Evolutionary conservation across 2,113 vertebrate species (phyloP), one percentile per base, ranked within the genome.

Genomic region (Mesocricetus auratus): DNA sequence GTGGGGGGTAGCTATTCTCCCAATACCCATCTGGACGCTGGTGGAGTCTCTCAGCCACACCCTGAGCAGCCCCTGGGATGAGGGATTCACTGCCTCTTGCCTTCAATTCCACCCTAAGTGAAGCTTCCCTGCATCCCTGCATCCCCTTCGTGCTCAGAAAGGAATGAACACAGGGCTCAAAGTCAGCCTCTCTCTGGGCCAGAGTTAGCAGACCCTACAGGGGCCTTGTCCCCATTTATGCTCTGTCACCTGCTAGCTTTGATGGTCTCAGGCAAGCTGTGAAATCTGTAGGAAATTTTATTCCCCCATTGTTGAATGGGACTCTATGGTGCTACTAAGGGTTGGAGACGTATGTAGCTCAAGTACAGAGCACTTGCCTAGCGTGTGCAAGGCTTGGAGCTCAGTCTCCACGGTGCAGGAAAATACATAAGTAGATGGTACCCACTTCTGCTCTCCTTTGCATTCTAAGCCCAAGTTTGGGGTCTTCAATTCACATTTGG

Each of bases 51-150:
- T n/a, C 29, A 75, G 81, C 12, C 16, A 4, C 31, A 5, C 1
- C 26, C 6, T 64, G 85, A 39, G 36, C 21, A 75, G 7, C 75
- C 50, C n/a, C 11, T n/a, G 47, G 31, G 77, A 26, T 0, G 0
- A 77, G 16, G 36, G 56, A 24, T 69, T 83, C 56, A 29, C 73
- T 36, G 4, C 13, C 39, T 86, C 6, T n/a, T 86, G 47, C 66
- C 36, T 12, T 69, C 53, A 5, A 3, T 10, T 75, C 39, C 5
- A 29, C 71, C 45, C 24, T 36, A 50, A 73, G 36, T 64, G 71
- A 60, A 58, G n/a, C 22, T 60, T 86, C 29, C 62, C 56, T n/a
- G 0, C 5, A 13, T 69, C 50, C 56, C 36, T 0, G 0, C 31
- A 66, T 15, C 71, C 2, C 19, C 8, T 1, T 7, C 45, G 53